Percentiles rank a stretch among this genome's conserved stretches.
Conservation (phyloP, 1,140 invertebrate species). For the Plodia interpunctella region DNA sequence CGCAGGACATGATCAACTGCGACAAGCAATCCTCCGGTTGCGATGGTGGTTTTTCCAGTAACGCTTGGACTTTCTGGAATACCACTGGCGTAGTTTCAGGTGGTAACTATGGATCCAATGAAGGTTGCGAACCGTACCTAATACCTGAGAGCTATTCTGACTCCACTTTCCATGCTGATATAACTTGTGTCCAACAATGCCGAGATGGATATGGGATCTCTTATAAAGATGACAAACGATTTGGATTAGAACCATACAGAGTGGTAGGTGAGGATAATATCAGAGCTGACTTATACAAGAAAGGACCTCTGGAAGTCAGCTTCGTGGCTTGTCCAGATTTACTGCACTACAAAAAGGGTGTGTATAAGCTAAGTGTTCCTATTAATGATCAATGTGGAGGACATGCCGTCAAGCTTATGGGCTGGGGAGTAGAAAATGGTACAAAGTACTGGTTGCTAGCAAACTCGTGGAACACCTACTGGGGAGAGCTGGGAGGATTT, state of each 20-base stretch:
- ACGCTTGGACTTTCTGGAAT: constrained; percentile 89
- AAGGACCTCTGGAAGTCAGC: constrained; percentile 92
- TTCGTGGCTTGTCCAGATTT: constrained; percentile 93
- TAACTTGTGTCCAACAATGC: constrained; percentile 85
- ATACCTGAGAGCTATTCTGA: constrained; percentile 75
- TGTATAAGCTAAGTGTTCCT: constrained; percentile 79
- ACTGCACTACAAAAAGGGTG: constrained; percentile 87
- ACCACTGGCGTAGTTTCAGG: constrained; percentile 87
- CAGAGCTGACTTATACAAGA: constrained; percentile 86
- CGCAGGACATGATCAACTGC: constrained; percentile 89
- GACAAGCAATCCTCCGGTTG: constrained; percentile 88
- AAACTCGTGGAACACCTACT: constrained; percentile 93
- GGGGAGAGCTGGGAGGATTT: constrained; percentile 81
- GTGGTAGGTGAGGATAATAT: constrained; percentile 80
- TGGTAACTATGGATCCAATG: constrained; percentile 83
- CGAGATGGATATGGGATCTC: constrained; percentile 80
- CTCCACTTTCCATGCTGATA: constrained; percentile 78
- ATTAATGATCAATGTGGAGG: constrained; percentile 82
- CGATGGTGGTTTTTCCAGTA: constrained; percentile 83
- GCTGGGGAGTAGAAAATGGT: constrained; percentile 87
- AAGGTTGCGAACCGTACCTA: constrained; percentile 88
- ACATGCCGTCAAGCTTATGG: constrained; percentile 91
- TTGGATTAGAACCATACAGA: too few relatives aligned
- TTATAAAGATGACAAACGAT: constrained; percentile 82
- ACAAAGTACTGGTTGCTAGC: constrained; percentile 90